Evolutionary conservation across 2,113 vertebrate species (phyloP), one percentile per base, ranked within the genome.

Genomic region (Haplotaxodon microlepis): DNA sequence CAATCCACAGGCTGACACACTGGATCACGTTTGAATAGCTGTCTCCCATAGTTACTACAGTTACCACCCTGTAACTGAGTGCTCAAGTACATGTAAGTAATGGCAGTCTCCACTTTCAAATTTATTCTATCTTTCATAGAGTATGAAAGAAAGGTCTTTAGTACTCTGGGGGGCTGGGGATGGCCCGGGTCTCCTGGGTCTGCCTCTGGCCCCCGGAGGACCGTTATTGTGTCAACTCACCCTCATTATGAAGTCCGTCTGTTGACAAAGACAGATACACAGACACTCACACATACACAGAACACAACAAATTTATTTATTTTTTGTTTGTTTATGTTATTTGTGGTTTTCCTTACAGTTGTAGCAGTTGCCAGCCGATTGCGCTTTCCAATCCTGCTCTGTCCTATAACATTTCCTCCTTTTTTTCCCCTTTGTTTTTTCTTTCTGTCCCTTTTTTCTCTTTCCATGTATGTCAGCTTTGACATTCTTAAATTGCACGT

Each of bases 1-100:
- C 4, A 27, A 57, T 57, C 7, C 51, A 61, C 19, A 6, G 36
- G 8, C 38, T 16, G n/a, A 42, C 66, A 21, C 36, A 24, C 59
- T 1, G 38, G 66, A 42, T 71, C 38, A 7, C 6, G 13, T 42
- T 42, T 0, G n/a, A 69, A 45, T 42, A 71, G 61, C 19, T 21
- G 63, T 13, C 63, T 69, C 13, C 34, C 11, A 69, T n/a, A 21
- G 34, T 69, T 66, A n/a, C 17, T n/a, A 66, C 6, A 66, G 6
- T 36, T 38, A 69, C 63, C 3, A 0, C 29, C 59, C 29, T 34
- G 59, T 34, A 63, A 63, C 29, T n/a, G 9, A 34, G 16, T 34
- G 2, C 16, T 34, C 29, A 34, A 63, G 29, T 10, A 63, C 16
- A 0, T 63, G 16, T 17, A 63, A 2, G 29, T 34, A 19, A 63